Evolutionary conservation across 2,888 invertebrate species (phyloP), one percentile per base, ranked within the genome.

Genomic region (Acanthopleura granulata): DNA sequence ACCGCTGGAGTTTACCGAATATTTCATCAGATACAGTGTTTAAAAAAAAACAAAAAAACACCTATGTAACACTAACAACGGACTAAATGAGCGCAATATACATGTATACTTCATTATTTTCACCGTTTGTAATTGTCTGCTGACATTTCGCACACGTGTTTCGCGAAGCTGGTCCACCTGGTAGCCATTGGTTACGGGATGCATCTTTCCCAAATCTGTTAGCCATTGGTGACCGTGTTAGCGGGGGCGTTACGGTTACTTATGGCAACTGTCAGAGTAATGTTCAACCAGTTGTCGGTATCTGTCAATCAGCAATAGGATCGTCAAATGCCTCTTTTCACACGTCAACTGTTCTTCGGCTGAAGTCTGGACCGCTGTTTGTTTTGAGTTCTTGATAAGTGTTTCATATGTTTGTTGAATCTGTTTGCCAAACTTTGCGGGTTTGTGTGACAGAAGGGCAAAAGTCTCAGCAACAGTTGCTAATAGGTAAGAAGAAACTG

Each of bases 231-330:
- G 22, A 22, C 22, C 29, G 6, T 66, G 66, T 66, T 6, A 14
- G 25, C 16, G 66, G 66, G 66, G 66, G 66, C 22, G 66, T 22
- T 66, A 66, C 29, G 22, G 22, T 66, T 66, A 27, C 29, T 27
- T 66, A 66, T 25, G 66, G 66, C 66, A 66, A 66, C 66, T 66
- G 66, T 66, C 66, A 66, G 16, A 6, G 29, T 27, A 22, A 16
- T 22, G 16, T 66, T 27, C 66, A 66, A 66, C 22, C 66, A 66
- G 22, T 66, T 66, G 66, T 66, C 6, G 25, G 15, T 16, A 22
- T 22, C 66, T 66, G 66, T 66, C 66, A 66, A 25, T 66, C 66
- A 27, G 25, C 57, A 3, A 57, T 1, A 6, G 6, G 22, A 18
- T 57, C 57, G 22, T 57, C 66, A 66, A 27, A 22, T 1, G 29